Base-by-base conservation (phyloP, 2,113 vertebrate genomes). In the Cranoglanis bouderius region DNA sequence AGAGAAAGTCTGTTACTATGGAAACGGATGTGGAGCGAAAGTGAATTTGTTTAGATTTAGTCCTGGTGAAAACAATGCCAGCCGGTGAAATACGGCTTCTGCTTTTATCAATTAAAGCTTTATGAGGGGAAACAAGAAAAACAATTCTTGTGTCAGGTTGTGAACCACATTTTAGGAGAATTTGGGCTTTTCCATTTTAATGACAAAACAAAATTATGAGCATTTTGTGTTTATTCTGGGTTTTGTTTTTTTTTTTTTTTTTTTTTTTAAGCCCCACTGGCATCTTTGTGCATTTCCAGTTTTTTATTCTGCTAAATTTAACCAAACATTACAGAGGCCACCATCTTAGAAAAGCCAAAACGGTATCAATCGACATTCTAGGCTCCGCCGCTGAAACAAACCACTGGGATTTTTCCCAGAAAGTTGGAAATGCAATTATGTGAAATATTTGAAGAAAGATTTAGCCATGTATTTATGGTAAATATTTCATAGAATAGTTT, bases 1-100 rank as follows among this genome's bases (percentile, higher is more conserved):
- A 91, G 91, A 91, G 93, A 91, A 92, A 91, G 85, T 77, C 87
- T 81, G 94, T 95, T 93, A 83, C 93, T 94, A 95, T 94, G 92
- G 94, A 93, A 94, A 95, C 93, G 92, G 93, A 91, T 90, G 90
- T 74, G 90, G 90, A 35, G 38, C 86, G 82, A 29, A 29, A 92
- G 92, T 89, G 90, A 92, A 92, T 93, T 92, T 92, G 92, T 90
- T 89, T 89, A 90, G 32, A 93, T 87, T 91, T 90, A 88, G 91
- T 91, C 89, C 89, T 84, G 70, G 86, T 74, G 91, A 90, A 92
- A 93, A 89, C 24, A 92, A 87, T 93, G 90, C 89, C 94, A 93
- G 94, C 93, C 94, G 94, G 92, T 93, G 92, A 93, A 92, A 93
- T 90, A 93, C 93, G 53, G 29, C 43, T n/a, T 75, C 29, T 12